phyloP scores from a whole-genome alignment of 2,113 vertebrate species.

The Corythornis vintsioides region DNA sequence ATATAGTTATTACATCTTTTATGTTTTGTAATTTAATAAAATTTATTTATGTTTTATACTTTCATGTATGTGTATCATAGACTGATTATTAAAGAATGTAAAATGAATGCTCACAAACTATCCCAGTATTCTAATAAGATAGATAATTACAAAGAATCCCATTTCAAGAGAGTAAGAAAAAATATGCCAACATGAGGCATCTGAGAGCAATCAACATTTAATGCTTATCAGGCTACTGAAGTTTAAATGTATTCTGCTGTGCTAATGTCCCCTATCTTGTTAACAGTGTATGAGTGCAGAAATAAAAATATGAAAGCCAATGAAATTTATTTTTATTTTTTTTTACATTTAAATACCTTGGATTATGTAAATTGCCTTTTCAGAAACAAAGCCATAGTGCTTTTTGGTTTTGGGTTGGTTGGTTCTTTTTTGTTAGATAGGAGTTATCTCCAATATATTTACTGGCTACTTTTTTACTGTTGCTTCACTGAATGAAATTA shows the following conservation, averaged over 20 bases:
- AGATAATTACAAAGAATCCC: background rate
- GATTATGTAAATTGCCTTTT: background rate
- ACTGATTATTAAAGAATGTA: background rate
- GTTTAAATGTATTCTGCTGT: background rate
- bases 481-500: background rate
- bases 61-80: background rate
- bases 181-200: background rate
- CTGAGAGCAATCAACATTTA: background rate
- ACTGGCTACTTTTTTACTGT: background rate
- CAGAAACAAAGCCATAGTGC: background rate
- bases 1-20: background rate
- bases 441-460: background rate
- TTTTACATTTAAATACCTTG: too few species aligned
- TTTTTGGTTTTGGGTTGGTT: background rate
- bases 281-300: background rate
- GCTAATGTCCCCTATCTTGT: background rate
- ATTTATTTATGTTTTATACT: background rate
- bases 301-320: background rate
- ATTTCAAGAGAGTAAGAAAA: background rate
- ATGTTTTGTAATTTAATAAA: too few species aligned
- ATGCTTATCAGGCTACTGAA: background rate
- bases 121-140: background rate
- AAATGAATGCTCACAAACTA: background rate
- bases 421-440: background rate
- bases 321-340: too few species aligned